These are phyloP conservation scores for Diuraphis noxia DNA, from an alignment of 1,140 invertebrate genomes.

Conservation along the genomic window DNA sequence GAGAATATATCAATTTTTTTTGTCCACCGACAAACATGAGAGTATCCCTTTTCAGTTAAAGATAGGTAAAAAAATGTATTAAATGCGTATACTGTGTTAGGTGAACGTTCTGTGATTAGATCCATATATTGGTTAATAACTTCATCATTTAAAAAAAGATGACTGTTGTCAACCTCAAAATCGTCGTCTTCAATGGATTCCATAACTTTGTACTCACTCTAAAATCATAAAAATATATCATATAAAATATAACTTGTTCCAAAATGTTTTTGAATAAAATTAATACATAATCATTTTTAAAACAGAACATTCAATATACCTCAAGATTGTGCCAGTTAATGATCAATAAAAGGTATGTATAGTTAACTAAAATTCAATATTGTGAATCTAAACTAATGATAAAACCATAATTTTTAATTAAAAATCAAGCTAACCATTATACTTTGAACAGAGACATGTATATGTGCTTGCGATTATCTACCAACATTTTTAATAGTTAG, in stretches of 20 bases:
- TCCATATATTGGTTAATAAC: constrained; percentile 42
- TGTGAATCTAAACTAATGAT: too few relatives aligned
- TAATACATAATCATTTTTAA: background rate
- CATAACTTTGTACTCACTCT: background rate
- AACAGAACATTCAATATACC: too few relatives aligned
- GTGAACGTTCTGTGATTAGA: constrained; percentile 12
- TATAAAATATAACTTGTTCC: background rate
- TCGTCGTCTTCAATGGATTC: background rate
- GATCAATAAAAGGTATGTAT: too few relatives aligned
- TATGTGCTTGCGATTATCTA: too few relatives aligned
- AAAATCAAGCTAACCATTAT: too few relatives aligned
- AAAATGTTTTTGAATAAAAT: background rate
- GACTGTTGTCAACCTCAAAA: background rate
- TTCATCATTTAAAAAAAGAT: constrained; percentile 37
- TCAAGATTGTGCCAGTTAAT: too few relatives aligned
- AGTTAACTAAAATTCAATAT: too few relatives aligned
- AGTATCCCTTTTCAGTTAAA: constrained; percentile 27
- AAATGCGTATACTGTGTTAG: constrained; percentile 28
- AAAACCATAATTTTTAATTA: too few relatives aligned
- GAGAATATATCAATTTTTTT: constrained; percentile 77
- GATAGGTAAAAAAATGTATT: constrained; percentile 40
- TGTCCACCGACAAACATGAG: constrained; percentile 41
- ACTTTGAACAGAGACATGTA: too few relatives aligned
- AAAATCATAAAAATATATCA: background rate
- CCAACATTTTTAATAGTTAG: too few relatives aligned